phyloP scores from a whole-genome alignment of 2,797 vertebrate genomes.

The Aselliscus stoliczkanus region DNA sequence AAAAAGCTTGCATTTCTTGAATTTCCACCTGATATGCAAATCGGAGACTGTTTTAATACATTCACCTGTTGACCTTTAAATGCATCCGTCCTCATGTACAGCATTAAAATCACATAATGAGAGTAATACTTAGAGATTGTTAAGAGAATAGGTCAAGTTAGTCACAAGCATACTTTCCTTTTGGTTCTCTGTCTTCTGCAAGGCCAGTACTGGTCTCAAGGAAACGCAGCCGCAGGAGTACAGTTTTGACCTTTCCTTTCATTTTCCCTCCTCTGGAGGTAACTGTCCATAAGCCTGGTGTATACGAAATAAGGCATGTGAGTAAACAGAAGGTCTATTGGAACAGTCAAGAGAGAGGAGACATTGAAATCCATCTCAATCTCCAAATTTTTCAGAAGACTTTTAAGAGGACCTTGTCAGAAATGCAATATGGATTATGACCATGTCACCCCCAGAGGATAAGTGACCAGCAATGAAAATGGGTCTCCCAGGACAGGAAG shows the following conservation, averaged over 20 bases:
- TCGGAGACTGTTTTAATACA: neutral
- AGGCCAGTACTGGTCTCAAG: neutral
- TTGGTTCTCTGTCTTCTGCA: neutral
- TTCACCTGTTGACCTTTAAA: neutral
- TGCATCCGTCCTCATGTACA: neutral
- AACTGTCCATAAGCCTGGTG: neutral
- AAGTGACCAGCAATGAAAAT: neutral
- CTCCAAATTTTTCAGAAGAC: neutral
- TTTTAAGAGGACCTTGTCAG: neutral
- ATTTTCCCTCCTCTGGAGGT: neutral
- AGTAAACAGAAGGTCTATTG: neutral
- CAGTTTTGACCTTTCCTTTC: neutral
- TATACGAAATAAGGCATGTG: neutral
- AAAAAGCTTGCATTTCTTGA: neutral
- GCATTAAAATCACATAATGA: constrained; percentile 30
- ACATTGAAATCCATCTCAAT: neutral
- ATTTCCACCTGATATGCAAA: neutral
- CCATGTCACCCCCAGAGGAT: neutral
- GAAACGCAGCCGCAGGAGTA: neutral
- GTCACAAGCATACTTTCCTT: constrained; percentile 18
- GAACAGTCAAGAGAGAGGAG: neutral
- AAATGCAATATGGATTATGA: neutral
- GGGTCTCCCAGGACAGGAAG: neutral
- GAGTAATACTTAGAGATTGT: constrained; percentile 8
- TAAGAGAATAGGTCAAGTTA: constrained; percentile 1